Evolutionary conservation across 2,888 invertebrate species (phyloP), one percentile per base, ranked within the genome.

Genomic region (Polyommatus icarus): DNA sequence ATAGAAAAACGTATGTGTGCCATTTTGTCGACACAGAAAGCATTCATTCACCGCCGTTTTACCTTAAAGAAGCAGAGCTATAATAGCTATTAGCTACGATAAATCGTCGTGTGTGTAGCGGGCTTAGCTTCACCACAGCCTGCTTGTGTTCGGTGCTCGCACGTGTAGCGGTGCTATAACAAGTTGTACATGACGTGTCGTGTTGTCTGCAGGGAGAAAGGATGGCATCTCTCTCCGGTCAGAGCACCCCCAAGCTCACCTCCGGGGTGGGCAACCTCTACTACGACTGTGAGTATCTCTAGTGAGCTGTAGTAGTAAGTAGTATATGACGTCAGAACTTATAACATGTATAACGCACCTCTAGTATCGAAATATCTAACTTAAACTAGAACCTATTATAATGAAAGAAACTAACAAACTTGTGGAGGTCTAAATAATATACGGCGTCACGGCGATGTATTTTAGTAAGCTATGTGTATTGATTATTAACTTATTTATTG

Each of bases 201-300:
- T 76, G 79, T 81, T 83, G 79, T 82, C 78, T 80, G 0, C 87
- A 93, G 93, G 90, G 93, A 57, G 93, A 94, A 73, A 93, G 91
- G 79, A 93, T 94, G 93, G 92, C 93, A 78, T 90, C 93, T 0
- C 84, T 94, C 0, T 92, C 93, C 1, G 93, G 93, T 0, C 91
- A 91, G 71, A 86, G 93, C 71, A 94, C 93, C 0, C 93, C 93
- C 6, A 91, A 90, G 79, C 88, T 93, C 80, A 94, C 93, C 0
- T 92, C 93, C 0, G 86, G 89, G 7, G 93, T 93, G 50, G 93
- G 92, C 20, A 94, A 93, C 84, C 88, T 94, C 15, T 94, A 93
- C 84, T 94, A 94, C 80, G 93, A 94, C 79, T 93, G 93, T 94
- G 73, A 93, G 93, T 93, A 88, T 77, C 8, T n/a, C 0, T 50